Evolutionary conservation across 2,888 invertebrate genomes (phyloP), one percentile per base, ranked within the genome.

Genomic region (Lithophane leautieri): DNA sequence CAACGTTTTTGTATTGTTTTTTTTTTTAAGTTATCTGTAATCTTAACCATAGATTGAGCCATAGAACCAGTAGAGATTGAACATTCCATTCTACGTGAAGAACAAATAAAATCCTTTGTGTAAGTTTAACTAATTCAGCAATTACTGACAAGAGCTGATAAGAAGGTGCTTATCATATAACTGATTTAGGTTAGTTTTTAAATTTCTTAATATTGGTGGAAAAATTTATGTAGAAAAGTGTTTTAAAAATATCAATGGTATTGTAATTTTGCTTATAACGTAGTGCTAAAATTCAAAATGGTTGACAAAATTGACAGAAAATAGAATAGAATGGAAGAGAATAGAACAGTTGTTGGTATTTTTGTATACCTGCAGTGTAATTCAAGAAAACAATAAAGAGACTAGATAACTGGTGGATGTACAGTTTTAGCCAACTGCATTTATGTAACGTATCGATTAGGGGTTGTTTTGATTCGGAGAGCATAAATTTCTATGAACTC

Each of bases 401-500:
- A 80, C 50, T 78, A 70, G 67, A 72, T 89, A 87, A 47, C 79
- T 87, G 73, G 87, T 89, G 89, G 90, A 94, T 93, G 94, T 90
- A 90, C 82, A 88, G 82, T 79, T 85, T 85, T 78, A 91, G 85
- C 76, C 84, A 87, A 79, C 87, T 91, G 90, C 87, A 92, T 94
- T 93, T 93, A 91, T 93, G 90, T 91, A 90, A 89, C 89, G 89
- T 86, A 81, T 86, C 85, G 85, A 87, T 91, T 91, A 92, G 89
- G 90, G 90, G 91, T 91, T 93, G 90, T 89, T 92, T 92, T 92
- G 90, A 90, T 89, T 91, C 90, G 85, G 83, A 91, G 87, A 94
- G 90, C 90, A 94, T 91, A 79, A 80, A 85, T 95, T 96, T 96
- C 96, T 96, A 97, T 97, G 96, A 97, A 96, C 96, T 94, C 96